Conservation (phyloP, 2,113 vertebrate genomes). For the Seriola rivoliana region DNA sequence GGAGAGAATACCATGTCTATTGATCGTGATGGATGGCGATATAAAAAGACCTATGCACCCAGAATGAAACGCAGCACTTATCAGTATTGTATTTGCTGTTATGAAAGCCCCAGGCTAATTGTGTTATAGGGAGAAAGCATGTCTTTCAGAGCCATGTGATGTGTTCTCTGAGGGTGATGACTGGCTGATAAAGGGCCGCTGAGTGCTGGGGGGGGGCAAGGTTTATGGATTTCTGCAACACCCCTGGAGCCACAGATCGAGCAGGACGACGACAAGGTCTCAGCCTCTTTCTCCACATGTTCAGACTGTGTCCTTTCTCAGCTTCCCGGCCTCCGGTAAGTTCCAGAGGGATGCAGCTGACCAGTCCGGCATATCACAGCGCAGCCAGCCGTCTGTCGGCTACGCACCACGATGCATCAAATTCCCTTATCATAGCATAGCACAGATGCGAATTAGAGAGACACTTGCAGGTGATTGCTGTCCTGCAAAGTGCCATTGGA, state of each 20-base stretch:
- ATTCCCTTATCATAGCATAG: neutral
- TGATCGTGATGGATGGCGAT: constrained; percentile 51
- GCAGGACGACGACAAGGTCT: constrained; percentile 40
- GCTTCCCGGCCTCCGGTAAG: neutral
- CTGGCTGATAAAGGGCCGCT: constrained; percentile 61
- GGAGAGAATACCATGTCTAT: constrained; percentile 12
- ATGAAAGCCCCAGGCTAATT: constrained; percentile 48
- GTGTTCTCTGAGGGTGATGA: constrained; percentile 41
- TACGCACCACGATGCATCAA: neutral
- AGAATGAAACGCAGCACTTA: constrained; percentile 27
- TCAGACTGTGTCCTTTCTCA: constrained; percentile 29
- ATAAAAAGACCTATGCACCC: constrained; percentile 38
- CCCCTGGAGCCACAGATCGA: constrained; percentile 36
- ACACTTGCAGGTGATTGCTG: constrained; percentile 25
- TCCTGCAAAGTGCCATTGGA: neutral
- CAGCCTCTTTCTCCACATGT: constrained; percentile 12
- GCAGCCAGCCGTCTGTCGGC: neutral
- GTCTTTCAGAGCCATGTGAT: constrained; percentile 25
- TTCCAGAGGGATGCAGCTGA: constrained; percentile 6
- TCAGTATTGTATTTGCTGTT: constrained; percentile 53
- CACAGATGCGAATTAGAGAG: constrained; percentile 1
- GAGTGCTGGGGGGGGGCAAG: constrained; percentile 38
- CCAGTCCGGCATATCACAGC: constrained; percentile 12
- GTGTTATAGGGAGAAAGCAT: constrained; percentile 29
- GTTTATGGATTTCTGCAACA: constrained; percentile 62